Conservation (phyloP, 2,113 vertebrate genomes). For the Pterocles burchelli region DNA sequence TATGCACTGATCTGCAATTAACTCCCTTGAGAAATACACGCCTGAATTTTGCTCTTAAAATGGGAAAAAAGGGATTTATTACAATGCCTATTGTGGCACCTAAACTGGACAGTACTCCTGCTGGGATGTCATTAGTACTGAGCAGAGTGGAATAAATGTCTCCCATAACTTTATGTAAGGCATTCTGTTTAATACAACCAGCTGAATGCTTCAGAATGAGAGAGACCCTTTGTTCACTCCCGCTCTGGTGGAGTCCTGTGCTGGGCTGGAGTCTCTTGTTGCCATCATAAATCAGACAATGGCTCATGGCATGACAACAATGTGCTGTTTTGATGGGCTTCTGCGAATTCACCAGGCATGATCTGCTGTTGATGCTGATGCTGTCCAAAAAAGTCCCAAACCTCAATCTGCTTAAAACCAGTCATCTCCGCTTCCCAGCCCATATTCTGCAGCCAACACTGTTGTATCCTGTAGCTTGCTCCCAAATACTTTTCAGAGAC, state of each 20-base stretch:
- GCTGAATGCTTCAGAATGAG: neutral
- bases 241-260: neutral
- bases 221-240: neutral
- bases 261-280: neutral
- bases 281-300: slow-evolving; percentile 19
- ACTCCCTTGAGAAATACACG: neutral
- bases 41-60: neutral
- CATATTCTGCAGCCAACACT: neutral
- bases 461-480: neutral
- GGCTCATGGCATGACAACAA: slow-evolving; percentile 3
- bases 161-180: neutral
- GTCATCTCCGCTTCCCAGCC: neutral
- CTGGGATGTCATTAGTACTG: neutral
- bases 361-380: neutral
- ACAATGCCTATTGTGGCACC: neutral
- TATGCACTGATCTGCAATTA: neutral
- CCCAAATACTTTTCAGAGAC: neutral
- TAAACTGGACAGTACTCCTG: neutral
- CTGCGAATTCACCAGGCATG: neutral
- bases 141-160: neutral
- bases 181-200: neutral
- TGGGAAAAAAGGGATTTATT: neutral
- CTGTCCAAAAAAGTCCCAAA: neutral
- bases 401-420: neutral
- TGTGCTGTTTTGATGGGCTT: neutral